A percentile compares a stretch with the other conserved stretches of the same genome.
phyloP scores from a whole-genome alignment of 1,140 invertebrate species.

The Bombus waltoni region DNA sequence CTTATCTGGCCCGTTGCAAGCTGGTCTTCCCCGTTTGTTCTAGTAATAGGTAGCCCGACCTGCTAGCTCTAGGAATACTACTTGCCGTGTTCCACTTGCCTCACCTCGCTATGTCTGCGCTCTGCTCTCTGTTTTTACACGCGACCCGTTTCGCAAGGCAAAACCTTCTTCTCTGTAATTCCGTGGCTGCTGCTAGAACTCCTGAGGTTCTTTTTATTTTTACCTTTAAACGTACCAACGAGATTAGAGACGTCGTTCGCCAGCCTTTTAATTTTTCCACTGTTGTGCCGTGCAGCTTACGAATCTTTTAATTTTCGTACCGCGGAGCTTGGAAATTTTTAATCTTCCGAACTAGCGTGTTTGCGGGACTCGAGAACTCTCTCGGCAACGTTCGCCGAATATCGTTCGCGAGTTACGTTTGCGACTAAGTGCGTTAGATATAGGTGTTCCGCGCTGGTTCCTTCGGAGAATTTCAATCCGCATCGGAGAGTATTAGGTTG shows the following conservation, averaged over 20 bases:
- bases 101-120: background rate
- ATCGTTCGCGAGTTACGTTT: too few species aligned
- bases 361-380: too few species aligned
- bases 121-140: conserved; percentile 18
- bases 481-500: too few species aligned
- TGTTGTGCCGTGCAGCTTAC: too few species aligned
- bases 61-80: conserved; percentile 41
- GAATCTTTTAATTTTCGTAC: too few species aligned
- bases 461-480: too few species aligned
- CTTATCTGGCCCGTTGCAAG: conserved; percentile 49
- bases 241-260: background rate
- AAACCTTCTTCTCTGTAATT: conserved; percentile 23
- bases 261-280: too few species aligned
- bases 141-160: conserved; percentile 11
- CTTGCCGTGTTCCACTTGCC: conserved; percentile 55
- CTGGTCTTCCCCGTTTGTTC: conserved; percentile 53
- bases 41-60: conserved; percentile 56
- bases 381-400: too few species aligned
- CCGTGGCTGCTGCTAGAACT: background rate
- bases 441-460: too few species aligned
- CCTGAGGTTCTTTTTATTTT: background rate
- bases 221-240: background rate
- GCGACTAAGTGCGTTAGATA: too few species aligned
- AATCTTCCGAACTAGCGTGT: too few species aligned
- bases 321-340: too few species aligned